Evolutionary conservation across 2,797 vertebrate species (phyloP), one percentile per base, ranked within the genome.

Genomic region (Staurois parvus): DNA sequence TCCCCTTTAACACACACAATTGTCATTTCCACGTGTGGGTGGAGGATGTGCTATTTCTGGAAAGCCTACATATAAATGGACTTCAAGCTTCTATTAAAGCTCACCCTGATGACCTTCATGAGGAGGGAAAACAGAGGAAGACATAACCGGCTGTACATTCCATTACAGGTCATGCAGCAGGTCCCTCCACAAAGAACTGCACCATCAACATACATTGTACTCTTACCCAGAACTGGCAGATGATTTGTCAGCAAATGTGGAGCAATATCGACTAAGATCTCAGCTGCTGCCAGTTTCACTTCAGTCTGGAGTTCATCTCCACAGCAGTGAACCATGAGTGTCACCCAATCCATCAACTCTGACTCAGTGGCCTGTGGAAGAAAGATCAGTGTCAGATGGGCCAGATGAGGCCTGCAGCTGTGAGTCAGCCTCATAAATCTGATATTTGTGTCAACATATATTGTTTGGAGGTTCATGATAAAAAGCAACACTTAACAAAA

Each of bases 171-270:
- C 10, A 45, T 29, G 48, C 34, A 72, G 10, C 52, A 19, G 28
- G 67, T 45, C 21, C 29, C 21, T 13, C 45, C 11, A 34, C 12
- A 3, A 29, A 72, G 78, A 24, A 34, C 11, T 26, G 32, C 7
- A 21, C 30, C 4, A 40, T 69, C 77, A 79, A 68, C 77, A 69
- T 11, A 69, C 2, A 30, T 8, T n/a, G 30, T 67, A 52, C 7
- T 93, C 96, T 96, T 90, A 99, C 98, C 96, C 72, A 99, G 94
- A 1, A 95, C 69, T 11, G 95, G 93, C 3, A 82, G 87, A 17
- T 92, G 88, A 85, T 81, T 92, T 76, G 92, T 95, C 88, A 99
- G 92, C 87, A 98, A 88, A 32, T 92, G 76, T 0, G 94, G 88
- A 0, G 94, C 87, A 29, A 92, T 85, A 76, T 84, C 92, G 75